phyloP scores from a whole-genome alignment of 2,797 vertebrate genomes.

The Glyptemys insculpta region DNA sequence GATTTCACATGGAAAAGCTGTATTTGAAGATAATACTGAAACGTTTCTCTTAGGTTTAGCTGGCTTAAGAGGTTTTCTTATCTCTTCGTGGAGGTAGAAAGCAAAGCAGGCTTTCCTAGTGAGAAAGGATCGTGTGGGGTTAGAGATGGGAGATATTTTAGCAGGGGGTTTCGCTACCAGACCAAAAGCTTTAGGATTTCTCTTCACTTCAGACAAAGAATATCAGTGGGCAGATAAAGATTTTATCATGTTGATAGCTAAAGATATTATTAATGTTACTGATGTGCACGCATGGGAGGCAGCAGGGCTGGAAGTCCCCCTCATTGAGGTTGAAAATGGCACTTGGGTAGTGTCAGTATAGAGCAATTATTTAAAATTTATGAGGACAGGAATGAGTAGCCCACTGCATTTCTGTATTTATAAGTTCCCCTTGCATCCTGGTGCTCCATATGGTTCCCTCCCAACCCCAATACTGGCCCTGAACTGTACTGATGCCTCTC shows the following conservation, averaged over 20 bases:
- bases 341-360: background rate
- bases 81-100: background rate
- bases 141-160: background rate
- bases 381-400: background rate
- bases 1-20: background rate
- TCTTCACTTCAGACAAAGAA: constrained; percentile 10
- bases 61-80: background rate
- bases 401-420: background rate
- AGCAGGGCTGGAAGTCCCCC: background rate
- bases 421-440: background rate
- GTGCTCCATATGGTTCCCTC: too few relatives aligned
- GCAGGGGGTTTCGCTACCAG: background rate
- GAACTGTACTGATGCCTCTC: background rate
- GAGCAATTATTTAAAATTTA: too few relatives aligned
- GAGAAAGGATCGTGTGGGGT: background rate
- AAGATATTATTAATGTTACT: background rate
- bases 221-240: background rate
- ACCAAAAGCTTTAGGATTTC: background rate
- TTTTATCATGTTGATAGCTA: background rate
- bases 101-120: background rate
- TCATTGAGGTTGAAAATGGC: background rate
- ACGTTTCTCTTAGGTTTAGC: background rate
- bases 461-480: background rate
- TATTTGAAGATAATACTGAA: background rate
- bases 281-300: background rate